These are phyloP conservation scores for Campopleginae sp. DNA, from an alignment of 2,888 invertebrate genomes.

Conservation along the genomic window DNA sequence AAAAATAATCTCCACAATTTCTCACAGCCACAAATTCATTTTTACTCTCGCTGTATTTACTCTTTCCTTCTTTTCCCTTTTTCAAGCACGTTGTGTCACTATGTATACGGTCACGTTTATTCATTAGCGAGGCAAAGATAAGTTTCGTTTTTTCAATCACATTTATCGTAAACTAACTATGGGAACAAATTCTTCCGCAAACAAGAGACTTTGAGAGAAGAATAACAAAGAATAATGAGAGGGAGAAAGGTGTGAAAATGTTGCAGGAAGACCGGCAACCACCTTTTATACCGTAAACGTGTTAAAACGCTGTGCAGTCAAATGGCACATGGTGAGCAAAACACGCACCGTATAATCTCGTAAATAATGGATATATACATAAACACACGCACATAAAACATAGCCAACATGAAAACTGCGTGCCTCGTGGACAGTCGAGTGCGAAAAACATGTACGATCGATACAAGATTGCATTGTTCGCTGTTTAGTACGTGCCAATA, in stretches of 20 bases:
- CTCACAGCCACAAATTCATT: constrained; percentile 4
- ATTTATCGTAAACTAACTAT: constrained; percentile 45
- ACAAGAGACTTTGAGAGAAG: constrained; percentile 6
- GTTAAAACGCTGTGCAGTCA: constrained; percentile 48
- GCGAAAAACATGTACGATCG: constrained; percentile 16
- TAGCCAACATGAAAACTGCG: neutral
- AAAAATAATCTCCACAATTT: constrained; percentile 5
- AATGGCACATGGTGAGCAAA: constrained; percentile 26
- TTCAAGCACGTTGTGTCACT: neutral
- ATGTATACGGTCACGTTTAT: constrained; percentile 6
- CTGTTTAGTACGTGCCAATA: constrained; percentile 2
- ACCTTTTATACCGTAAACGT: constrained; percentile 49
- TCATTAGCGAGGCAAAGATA: constrained; percentile 31
- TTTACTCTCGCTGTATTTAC: constrained; percentile 11
- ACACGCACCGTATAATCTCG: constrained; percentile 18
- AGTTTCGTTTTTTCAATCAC: constrained; percentile 34
- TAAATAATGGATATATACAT: constrained; percentile 22
- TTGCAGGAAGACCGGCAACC: constrained; percentile 13
- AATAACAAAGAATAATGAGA: constrained; percentile 1
- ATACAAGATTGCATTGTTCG: constrained; percentile 30
- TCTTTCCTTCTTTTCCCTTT: neutral
- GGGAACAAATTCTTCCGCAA: constrained; percentile 39
- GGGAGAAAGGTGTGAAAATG: constrained; percentile 57
- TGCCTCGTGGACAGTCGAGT: constrained; percentile 24
- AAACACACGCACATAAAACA: neutral